Conservation (phyloP, 2,888 invertebrate species). For the Aphodius sticticus region DNA sequence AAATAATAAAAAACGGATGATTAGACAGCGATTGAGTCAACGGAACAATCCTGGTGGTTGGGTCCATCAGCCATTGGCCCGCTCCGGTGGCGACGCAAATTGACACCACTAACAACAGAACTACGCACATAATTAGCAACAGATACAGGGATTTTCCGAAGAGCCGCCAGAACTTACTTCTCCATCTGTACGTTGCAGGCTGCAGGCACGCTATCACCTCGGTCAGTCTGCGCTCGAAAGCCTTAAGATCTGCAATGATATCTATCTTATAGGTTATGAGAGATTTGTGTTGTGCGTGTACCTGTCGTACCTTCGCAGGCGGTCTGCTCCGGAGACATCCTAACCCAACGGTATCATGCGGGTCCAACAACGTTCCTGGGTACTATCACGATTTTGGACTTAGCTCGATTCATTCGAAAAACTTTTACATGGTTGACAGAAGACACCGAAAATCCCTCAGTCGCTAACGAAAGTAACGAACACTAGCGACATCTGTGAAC, state of each 20-base stretch:
- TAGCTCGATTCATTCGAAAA: neutral
- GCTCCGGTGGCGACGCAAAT: constrained; percentile 93
- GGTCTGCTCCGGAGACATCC: constrained; percentile 86
- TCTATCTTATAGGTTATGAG: constrained; percentile 57
- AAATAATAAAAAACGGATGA: constrained; percentile 93
- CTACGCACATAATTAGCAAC: constrained; percentile 61
- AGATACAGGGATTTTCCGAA: constrained; percentile 23
- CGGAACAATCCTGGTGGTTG: constrained; percentile 89
- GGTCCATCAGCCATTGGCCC: constrained; percentile 96
- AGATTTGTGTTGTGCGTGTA: constrained; percentile 37
- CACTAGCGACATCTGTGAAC: neutral
- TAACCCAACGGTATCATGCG: constrained; percentile 19
- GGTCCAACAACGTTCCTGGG: constrained; percentile 1
- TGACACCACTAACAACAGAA: constrained; percentile 85
- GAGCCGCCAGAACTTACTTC: constrained; percentile 73
- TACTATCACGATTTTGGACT: neutral
- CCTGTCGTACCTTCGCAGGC: constrained; percentile 83
- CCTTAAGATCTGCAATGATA: constrained; percentile 86
- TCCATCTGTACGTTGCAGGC: constrained; percentile 94
- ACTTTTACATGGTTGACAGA: neutral
- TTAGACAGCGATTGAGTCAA: constrained; percentile 91
- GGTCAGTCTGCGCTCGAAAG: constrained; percentile 95
- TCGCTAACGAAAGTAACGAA: neutral
- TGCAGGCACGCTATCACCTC: constrained; percentile 97
- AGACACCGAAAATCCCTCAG: neutral